These are phyloP conservation scores for Ciconia boyciana DNA, from an alignment of 2,113 vertebrate species.

Conservation along the genomic window DNA sequence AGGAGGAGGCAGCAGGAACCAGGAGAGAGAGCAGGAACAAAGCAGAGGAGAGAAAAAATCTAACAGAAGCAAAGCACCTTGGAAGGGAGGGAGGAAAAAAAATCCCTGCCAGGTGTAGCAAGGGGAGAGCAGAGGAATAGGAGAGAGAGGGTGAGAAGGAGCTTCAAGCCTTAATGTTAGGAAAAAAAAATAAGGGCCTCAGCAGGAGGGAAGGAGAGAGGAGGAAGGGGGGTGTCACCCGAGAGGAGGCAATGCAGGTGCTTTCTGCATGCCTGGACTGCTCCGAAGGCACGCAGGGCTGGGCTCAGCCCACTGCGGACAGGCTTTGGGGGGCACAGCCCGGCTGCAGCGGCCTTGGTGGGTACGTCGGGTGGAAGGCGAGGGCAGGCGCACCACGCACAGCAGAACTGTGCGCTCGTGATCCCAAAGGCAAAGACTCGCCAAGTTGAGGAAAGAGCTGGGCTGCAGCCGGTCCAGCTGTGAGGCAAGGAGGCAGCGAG, in stretches of 20 bases:
- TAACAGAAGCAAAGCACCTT: background rate
- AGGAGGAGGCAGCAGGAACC: background rate
- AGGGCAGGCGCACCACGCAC: background rate
- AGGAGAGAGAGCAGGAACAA: background rate
- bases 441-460: accelerated
- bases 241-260: background rate
- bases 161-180: background rate
- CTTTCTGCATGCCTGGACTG: background rate
- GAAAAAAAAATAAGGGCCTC: background rate
- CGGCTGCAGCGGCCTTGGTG: accelerated
- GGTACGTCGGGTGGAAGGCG: accelerated
- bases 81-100: background rate
- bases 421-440: background rate
- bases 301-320: background rate
- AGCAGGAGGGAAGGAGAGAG: background rate
- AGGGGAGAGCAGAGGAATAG: background rate
- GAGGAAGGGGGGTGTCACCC: background rate
- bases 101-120: background rate
- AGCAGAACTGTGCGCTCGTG: accelerated
- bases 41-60: background rate
- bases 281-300: background rate
- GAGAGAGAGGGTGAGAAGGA: background rate
- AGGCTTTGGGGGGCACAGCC: background rate
- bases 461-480: background rate
- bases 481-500: accelerated